A percentile compares a stretch with the other conserved stretches of the same genome.
Conservation (phyloP, 2,113 vertebrate species). For the Tonatia bakeri region DNA sequence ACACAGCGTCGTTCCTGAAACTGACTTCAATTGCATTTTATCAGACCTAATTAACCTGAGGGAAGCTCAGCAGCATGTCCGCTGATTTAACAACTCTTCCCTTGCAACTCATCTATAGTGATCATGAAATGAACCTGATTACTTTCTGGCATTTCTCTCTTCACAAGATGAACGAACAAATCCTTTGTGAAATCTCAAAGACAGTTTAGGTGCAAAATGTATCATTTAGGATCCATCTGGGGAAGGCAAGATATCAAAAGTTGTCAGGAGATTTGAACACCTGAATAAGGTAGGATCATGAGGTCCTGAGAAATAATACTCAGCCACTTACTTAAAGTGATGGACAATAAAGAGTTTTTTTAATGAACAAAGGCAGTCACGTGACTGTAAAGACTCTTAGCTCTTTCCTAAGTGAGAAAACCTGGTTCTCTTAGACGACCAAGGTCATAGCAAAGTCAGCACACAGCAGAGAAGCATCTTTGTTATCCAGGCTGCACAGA, state of each 20-base stretch:
- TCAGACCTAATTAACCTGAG: neutral
- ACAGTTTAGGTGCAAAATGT: neutral
- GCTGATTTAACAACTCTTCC: neutral
- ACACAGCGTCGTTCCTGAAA: neutral
- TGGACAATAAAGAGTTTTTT: neutral
- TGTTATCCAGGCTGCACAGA: neutral
- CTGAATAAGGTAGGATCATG: neutral
- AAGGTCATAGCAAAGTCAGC: neutral
- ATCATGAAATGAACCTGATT: neutral
- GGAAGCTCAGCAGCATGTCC: neutral
- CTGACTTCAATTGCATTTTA: neutral
- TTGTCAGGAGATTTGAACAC: neutral
- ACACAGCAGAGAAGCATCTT: neutral
- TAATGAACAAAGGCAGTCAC: neutral
- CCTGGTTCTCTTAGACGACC: neutral
- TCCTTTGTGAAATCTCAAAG: slow-evolving; percentile 9
- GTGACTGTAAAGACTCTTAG: neutral
- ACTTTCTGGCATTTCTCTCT: neutral
- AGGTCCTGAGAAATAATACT: neutral
- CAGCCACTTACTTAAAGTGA: neutral
- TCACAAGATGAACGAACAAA: neutral
- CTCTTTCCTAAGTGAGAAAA: neutral
- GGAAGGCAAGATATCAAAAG: neutral
- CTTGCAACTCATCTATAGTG: neutral
- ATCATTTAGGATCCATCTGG: neutral